Percentiles rank a stretch among this genome's conserved stretches.
Evolutionary conservation across 2,888 invertebrate genomes (phyloP).

Genomic region (Trachelus iudaicus): DNA sequence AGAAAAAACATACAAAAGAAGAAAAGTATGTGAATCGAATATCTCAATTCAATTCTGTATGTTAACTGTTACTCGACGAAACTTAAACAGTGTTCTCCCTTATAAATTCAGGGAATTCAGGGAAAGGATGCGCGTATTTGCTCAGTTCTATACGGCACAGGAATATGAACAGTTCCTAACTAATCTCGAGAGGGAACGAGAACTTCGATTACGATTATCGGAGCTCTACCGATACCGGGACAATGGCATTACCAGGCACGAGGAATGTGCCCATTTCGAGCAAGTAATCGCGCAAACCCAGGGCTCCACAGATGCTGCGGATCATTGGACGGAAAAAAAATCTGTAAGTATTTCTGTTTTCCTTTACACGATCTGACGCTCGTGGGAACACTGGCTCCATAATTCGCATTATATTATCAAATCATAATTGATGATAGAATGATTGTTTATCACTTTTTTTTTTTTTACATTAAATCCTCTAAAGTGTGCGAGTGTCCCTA

Average conservation of each 20-base stretch:
- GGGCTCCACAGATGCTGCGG: constrained; percentile 69
- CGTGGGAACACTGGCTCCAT: background rate
- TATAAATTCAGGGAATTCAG: constrained; percentile 75
- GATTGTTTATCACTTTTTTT: background rate
- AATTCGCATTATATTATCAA: background rate
- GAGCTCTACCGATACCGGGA: constrained; percentile 87
- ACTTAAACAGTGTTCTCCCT: constrained; percentile 5
- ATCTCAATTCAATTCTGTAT: background rate
- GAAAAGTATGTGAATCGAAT: constrained; percentile 72
- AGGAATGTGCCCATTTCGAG: constrained; percentile 90
- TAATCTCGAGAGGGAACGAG: constrained; percentile 85
- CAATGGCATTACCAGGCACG: constrained; percentile 84
- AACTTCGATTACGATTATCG: constrained; percentile 82
- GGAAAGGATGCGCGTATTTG: constrained; percentile 85
- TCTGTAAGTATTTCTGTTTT: constrained; percentile 67
- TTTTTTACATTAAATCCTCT: background rate
- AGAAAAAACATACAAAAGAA: constrained; percentile 78
- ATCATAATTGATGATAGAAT: background rate
- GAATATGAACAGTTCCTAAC: constrained; percentile 85
- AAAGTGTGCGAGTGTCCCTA: background rate
- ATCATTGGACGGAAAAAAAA: constrained; percentile 75
- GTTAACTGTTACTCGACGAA: background rate
- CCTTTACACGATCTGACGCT: background rate
- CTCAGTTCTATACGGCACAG: constrained; percentile 87
- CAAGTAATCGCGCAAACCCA: constrained; percentile 76